These are phyloP conservation scores for Corythornis madagascariensis DNA, from an alignment of 2,113 vertebrate genomes.

Conservation along the genomic window DNA sequence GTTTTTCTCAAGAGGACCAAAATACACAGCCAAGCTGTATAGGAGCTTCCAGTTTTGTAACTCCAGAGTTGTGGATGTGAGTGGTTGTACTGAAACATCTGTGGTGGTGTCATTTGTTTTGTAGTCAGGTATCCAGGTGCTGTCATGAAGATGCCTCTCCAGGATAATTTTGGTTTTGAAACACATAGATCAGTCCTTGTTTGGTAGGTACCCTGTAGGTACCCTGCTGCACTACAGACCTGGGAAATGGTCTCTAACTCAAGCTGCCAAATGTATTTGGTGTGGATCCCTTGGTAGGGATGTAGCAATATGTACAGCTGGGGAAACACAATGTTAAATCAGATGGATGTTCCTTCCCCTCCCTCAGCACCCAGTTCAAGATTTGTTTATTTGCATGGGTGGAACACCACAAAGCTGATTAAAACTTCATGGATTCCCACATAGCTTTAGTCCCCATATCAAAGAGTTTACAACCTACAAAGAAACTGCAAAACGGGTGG, in stretches of 20 bases:
- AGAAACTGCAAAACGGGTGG: background rate
- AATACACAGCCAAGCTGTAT: background rate
- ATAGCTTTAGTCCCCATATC: constrained; percentile 15
- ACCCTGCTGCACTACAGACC: background rate
- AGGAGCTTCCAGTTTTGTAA: background rate
- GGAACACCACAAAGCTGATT: constrained; percentile 3
- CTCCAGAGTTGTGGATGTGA: background rate
- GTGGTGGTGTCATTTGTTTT: background rate
- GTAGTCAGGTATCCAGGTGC: background rate
- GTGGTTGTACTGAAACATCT: background rate
- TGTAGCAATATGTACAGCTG: background rate
- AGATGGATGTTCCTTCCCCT: background rate
- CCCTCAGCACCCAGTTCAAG: background rate
- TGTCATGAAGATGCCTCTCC: background rate
- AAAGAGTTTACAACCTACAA: constrained; percentile 14
- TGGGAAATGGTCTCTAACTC: background rate
- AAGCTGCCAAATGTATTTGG: background rate
- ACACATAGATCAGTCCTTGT: background rate
- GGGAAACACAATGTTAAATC: background rate
- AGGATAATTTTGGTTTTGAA: background rate
- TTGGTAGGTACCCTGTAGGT: background rate
- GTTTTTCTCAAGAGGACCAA: background rate
- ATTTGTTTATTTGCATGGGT: constrained; percentile 49
- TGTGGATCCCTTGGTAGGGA: background rate
- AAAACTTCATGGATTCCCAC: background rate